A percentile compares a stretch with the other conserved stretches of the same genome.
Evolutionary conservation across 2,888 invertebrate species (phyloP).

Genomic region (Synergus laeviventris): DNA sequence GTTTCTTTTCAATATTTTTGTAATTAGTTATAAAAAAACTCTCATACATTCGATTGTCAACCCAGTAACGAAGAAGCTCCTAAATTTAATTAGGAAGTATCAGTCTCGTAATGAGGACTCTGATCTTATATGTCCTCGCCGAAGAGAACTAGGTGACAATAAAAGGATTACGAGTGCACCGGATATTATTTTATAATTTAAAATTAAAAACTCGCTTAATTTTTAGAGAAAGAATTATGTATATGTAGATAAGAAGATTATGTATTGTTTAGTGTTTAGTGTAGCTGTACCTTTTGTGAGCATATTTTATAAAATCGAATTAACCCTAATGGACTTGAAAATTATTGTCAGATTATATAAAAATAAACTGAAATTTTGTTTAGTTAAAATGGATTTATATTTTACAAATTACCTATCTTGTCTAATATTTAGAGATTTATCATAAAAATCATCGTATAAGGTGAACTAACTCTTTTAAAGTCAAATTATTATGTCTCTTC

Average conservation of each 20-base stretch:
- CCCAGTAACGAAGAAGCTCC: conserved; percentile 90
- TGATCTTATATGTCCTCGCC: conserved; percentile 86
- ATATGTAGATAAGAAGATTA: conserved; percentile 46
- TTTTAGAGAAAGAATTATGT: conserved; percentile 16
- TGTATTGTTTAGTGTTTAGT: background rate
- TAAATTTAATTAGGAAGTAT: conserved; percentile 84
- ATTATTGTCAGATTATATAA: background rate
- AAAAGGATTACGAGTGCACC: conserved; percentile 29
- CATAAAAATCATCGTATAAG: too few species aligned
- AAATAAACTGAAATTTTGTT: conserved; percentile 21
- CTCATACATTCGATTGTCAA: conserved; percentile 88
- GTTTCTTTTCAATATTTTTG: too few species aligned
- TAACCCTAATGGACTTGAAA: background rate
- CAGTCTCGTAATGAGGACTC: conserved; percentile 81
- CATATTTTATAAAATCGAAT: conserved; percentile 1
- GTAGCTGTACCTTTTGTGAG: background rate
- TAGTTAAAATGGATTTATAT: background rate
- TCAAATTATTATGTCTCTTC: too few species aligned
- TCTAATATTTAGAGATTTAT: background rate
- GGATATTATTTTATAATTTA: conserved; percentile 14
- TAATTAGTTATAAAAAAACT: too few species aligned
- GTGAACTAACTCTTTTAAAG: too few species aligned
- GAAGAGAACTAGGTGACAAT: conserved; percentile 77
- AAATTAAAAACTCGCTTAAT: background rate
- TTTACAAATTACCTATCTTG: background rate